phyloP scores from a whole-genome alignment of 2,888 invertebrate genomes.

The Napeogenes sylphis region DNA sequence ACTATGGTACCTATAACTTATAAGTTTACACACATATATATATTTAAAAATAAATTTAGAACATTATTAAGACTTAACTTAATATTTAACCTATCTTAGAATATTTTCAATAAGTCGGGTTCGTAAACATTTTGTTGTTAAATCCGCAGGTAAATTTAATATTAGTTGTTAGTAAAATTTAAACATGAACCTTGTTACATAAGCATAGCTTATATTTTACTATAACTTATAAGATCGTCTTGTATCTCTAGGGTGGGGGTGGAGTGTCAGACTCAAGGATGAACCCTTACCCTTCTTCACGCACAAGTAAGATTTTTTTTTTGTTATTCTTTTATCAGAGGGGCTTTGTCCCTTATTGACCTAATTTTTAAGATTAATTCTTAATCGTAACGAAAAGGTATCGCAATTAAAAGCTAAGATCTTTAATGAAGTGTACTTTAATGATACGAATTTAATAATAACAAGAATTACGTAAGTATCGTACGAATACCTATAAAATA shows the following conservation, averaged over 20 bases:
- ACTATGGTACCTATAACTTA: no score
- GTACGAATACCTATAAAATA: neutral
- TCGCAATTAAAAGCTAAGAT: slow-evolving; percentile 42
- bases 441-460: slow-evolving; percentile 3
- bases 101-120: slow-evolving; percentile 50
- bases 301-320: slow-evolving; percentile 45
- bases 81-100: slow-evolving; percentile 32
- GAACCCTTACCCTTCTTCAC: slow-evolving; percentile 58
- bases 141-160: slow-evolving; percentile 50
- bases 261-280: slow-evolving; percentile 48
- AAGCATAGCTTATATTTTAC: slow-evolving; percentile 5
- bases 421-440: slow-evolving; percentile 5
- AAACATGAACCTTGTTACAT: neutral
- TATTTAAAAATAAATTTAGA: no score
- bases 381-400: slow-evolving; percentile 40
- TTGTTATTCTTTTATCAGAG: slow-evolving; percentile 49
- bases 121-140: slow-evolving; percentile 52
- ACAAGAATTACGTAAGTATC: slow-evolving; percentile 7
- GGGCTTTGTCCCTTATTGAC: slow-evolving; percentile 65
- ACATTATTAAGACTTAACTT: neutral
- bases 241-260: slow-evolving; percentile 36
- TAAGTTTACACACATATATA: no score
- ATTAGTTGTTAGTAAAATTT: slow-evolving; percentile 7
- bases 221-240: slow-evolving; percentile 6
- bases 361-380: slow-evolving; percentile 56